A percentile compares a stretch with the other conserved stretches of the same genome.
Evolutionary conservation across 2,888 invertebrate species (phyloP).

Genomic region (Drosophila bunnanda): DNA sequence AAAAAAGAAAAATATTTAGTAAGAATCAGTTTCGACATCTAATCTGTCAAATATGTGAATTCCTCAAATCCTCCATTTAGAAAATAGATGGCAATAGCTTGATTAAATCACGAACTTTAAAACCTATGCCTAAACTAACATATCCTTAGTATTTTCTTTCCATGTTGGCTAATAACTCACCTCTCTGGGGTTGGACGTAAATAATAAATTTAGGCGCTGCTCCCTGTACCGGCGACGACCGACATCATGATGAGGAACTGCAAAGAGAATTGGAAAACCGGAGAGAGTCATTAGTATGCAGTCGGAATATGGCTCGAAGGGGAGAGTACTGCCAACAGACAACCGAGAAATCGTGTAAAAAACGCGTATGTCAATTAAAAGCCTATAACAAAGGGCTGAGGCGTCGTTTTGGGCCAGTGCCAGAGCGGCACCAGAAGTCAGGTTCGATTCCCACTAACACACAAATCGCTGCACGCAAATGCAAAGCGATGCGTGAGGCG

Average conservation of each 20-base stretch:
- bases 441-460: constrained; percentile 45
- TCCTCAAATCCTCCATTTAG: too few species aligned
- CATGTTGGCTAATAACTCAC: constrained; percentile 62
- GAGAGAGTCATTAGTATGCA: constrained; percentile 67
- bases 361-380: constrained; percentile 78
- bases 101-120: too few species aligned
- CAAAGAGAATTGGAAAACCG: constrained; percentile 32
- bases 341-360: constrained; percentile 72
- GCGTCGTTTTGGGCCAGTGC: constrained; percentile 18
- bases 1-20: too few species aligned
- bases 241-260: constrained; percentile 57
- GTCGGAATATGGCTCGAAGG: constrained; percentile 29
- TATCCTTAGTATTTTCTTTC: neutral
- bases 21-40: too few species aligned
- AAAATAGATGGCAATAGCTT: too few species aligned
- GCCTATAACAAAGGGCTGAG: constrained; percentile 61
- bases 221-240: constrained; percentile 38
- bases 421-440: constrained; percentile 47
- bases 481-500: constrained; percentile 59
- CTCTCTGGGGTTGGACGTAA: constrained; percentile 49
- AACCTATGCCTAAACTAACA: neutral
- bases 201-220: constrained; percentile 63
- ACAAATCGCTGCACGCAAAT: constrained; percentile 76
- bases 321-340: constrained; percentile 41
- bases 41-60: too few species aligned